Evolutionary conservation across 1,140 invertebrate genomes (phyloP).

Genomic region (Drosophila equinoxialis): DNA sequence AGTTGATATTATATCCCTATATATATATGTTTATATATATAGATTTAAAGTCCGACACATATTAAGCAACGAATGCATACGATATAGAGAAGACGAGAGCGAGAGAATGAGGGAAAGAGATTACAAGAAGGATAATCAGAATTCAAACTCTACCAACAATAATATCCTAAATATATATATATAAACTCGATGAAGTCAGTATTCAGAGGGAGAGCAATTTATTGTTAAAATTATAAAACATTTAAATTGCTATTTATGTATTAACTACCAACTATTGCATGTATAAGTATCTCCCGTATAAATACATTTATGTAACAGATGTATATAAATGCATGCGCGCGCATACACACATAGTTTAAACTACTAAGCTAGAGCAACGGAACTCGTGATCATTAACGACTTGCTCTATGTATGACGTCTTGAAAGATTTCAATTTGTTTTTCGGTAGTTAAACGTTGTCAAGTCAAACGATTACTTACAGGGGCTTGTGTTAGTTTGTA

Average conservation of each 20-base stretch:
- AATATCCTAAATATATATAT: constrained; percentile 13
- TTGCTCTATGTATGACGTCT: constrained; percentile 11
- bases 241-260: constrained; percentile 47
- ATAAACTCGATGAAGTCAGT: constrained; percentile 77
- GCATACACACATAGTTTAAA: neutral
- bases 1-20: constrained; percentile 67
- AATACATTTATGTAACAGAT: constrained; percentile 58
- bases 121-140: constrained; percentile 25
- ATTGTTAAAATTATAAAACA: constrained; percentile 51
- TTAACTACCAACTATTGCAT: constrained; percentile 34
- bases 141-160: constrained; percentile 21
- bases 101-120: constrained; percentile 27
- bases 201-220: constrained; percentile 60
- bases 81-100: constrained; percentile 26
- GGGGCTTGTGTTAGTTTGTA: constrained; percentile 79
- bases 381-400: constrained; percentile 14
- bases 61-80: constrained; percentile 15
- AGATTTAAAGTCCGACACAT: constrained; percentile 21
- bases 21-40: constrained; percentile 36
- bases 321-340: constrained; percentile 36
- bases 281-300: constrained; percentile 20
- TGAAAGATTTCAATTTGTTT: constrained; percentile 24
- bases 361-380: constrained; percentile 6
- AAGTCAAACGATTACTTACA: constrained; percentile 71
- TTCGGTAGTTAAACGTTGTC: constrained; percentile 34